Conservation (phyloP, 1,140 invertebrate species). For the Chironomus tepperi region DNA sequence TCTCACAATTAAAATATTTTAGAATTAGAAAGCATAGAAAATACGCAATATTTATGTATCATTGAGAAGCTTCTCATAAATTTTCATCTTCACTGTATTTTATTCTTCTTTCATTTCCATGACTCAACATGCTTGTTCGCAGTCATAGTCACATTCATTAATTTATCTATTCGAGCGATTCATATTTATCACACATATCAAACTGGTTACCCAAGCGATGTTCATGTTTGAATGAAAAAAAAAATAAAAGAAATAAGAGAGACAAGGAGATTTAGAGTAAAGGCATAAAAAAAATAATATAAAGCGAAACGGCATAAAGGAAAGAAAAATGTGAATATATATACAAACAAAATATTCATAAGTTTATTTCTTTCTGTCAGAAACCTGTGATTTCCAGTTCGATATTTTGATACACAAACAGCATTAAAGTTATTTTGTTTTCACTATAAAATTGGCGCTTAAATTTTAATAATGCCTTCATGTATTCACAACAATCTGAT, state of each 20-base stretch:
- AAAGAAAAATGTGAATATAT: not conserved
- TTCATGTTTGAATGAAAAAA: not conserved
- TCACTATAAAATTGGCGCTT: constrained; percentile 13
- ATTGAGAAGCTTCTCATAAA: no score
- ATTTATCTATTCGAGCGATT: constrained; percentile 22
- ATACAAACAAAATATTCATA: constrained; percentile 23
- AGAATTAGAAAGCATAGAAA: no score
- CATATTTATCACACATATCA: constrained; percentile 23
- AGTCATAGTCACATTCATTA: constrained; percentile 12
- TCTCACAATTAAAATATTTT: no score
- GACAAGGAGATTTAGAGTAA: not conserved
- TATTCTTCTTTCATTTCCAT: no score
- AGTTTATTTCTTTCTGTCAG: constrained; percentile 19
- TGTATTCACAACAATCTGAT: not conserved
- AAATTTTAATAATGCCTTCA: not conserved
- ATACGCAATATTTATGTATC: no score
- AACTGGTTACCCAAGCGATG: constrained; percentile 8
- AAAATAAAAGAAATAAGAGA: not conserved
- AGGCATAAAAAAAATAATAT: not conserved
- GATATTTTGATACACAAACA: constrained; percentile 1
- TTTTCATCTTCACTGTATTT: no score
- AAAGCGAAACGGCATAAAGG: not conserved
- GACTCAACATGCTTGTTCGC: not conserved
- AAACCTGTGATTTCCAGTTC: constrained; percentile 12
- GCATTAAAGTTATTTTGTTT: not conserved